Base-by-base conservation (phyloP, 2,797 vertebrate species). In the Periparus ater region DNA sequence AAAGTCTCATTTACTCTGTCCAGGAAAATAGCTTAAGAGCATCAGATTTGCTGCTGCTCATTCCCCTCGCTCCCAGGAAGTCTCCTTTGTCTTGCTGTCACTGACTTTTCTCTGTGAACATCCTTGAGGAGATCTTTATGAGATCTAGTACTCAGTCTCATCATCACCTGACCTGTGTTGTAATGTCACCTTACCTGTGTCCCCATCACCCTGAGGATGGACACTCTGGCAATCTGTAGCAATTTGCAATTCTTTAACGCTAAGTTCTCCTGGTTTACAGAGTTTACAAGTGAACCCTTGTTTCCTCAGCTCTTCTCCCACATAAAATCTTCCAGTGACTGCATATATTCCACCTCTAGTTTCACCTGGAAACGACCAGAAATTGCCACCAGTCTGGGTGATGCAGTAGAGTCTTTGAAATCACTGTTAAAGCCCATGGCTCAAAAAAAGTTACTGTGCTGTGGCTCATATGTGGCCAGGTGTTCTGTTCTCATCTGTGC, bases 171-270 rank as follows among this genome's bases (percentile, higher is more conserved):
- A 17, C 17, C n/a, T 40, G 21, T 18, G 38, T 14, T 30, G 44
- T 34, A 8, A 14, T 34, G 44, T 18, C 57, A 19, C 29, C 50
- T 40, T 9, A 11, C 14, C 44, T 29, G 14, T 34, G 44, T 47
- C 6, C 0, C 15, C 10, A 19, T 10, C 45, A 26, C 47, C 0
- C 0, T 17, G 44, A n/a, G 38, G 10, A 22, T 34, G 51, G 25
- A 30, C 8, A 7, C 2, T 44, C 63, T 32, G 20, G 22, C 13
- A 45, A 47, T 34, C 25, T 54, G 20, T 25, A 58, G 17, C 20
- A 50, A 55, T 58, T n/a, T 68, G 17, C 9, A 40, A 3, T 65
- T 21, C 29, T 30, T 76, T 61, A 54, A 17, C 47, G 26, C n/a
- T 40, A 2, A 22, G 3, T 73, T 67, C 10, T 79, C 14, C 36